Evolutionary conservation across 1,140 invertebrate species (phyloP), one percentile per base, ranked within the genome.

Genomic region (Probaryconus sp.): DNA sequence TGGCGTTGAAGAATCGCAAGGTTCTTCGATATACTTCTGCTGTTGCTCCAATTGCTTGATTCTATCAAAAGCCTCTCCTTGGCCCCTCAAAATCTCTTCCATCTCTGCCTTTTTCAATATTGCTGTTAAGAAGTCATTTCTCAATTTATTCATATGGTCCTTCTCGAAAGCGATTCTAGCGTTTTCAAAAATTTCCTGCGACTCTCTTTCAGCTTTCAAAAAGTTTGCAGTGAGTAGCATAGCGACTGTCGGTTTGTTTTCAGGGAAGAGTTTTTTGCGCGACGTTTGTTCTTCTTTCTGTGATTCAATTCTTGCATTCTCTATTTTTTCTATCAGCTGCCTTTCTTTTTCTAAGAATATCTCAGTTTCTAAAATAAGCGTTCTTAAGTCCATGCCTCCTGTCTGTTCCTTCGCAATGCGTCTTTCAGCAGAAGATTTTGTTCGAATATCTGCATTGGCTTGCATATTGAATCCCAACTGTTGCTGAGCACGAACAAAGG

Each of bases 401-500:
- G 75, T 75, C 1, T 80, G 3, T 50, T 84, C 78, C 6, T 50
- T 79, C 3, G 72, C 80, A 6, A 88, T 87, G 9, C 82, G 80
- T 48, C 85, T 79, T 40, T 88, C 87, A 0, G 86, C 85, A 3
- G 86, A 87, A 0, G 86, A 88, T 42, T 86, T 81, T 2, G 83
- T 87, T 2, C 82, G 73, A 2, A 13, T 48, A 2, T 85, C 78
- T 3, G 40, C 45, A 21, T 53, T 81, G 0, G 20, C 7, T 5
- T 56, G 11, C 3, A 76, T 33, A 53, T 63, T 64, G 3, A 82
- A 77, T 9, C 85, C 83, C 1, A 88, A 75, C 18, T 87, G 82
- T 47, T 86, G 82, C n/a, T 88, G 86, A 0, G 87, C 87, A 31
- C 81, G 79, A 0, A 88, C 85, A 20, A 88, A 88, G 1, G 87